phyloP scores from a whole-genome alignment of 2,888 invertebrate species.

The Xiphydria camelus region DNA sequence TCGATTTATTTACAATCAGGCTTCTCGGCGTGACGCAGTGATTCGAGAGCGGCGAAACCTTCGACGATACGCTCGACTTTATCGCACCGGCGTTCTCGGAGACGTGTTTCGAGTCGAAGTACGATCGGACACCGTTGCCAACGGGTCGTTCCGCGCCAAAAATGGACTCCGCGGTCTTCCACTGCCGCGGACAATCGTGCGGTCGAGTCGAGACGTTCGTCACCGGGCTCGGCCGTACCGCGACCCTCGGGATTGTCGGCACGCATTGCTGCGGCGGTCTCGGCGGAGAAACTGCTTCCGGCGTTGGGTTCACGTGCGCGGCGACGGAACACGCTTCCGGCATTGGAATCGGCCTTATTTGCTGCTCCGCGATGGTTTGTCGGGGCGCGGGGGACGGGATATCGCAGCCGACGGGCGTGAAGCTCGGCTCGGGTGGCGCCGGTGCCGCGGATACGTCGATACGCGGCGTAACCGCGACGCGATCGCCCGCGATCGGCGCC shows the following conservation, averaged over 20 bases:
- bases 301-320: conserved; percentile 20
- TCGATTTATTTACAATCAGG: conserved; percentile 39
- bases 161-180: conserved; percentile 44
- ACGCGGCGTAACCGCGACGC: conserved; percentile 21
- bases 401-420: conserved; percentile 31
- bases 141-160: conserved; percentile 42
- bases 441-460: conserved; percentile 13
- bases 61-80: conserved; percentile 49
- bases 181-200: conserved; percentile 23
- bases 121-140: conserved; percentile 44
- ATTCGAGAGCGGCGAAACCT: conserved; percentile 44
- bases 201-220: conserved; percentile 11
- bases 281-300: conserved; percentile 25
- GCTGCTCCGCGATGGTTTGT: conserved; percentile 26
- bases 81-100: conserved; percentile 54
- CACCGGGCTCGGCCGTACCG: conserved; percentile 49
- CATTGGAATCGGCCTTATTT: conserved; percentile 29
- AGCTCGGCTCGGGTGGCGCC: conserved; percentile 24
- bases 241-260: conserved; percentile 48
- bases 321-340: conserved; percentile 29
- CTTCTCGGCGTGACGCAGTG: conserved; percentile 45
- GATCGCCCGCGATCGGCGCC: conserved; percentile 32
- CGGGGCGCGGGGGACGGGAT: conserved; percentile 30
- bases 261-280: conserved; percentile 34
- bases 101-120: conserved; percentile 51